Evolutionary conservation across 2,888 invertebrate genomes (phyloP).

Genomic region (Netelia inedita): DNA sequence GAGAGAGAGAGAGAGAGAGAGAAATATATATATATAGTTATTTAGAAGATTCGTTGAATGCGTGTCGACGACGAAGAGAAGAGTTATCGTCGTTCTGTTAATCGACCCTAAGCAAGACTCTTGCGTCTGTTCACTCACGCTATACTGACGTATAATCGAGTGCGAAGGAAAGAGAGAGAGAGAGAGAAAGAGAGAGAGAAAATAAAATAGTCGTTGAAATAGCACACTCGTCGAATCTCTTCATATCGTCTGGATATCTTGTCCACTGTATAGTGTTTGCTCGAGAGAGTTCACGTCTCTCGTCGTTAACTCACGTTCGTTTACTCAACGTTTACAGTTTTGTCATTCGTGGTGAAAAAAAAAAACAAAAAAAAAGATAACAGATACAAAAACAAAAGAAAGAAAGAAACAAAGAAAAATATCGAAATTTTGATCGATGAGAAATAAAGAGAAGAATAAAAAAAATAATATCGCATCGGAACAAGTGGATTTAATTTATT

Average conservation of each 20-base stretch:
- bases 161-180: constrained; percentile 14
- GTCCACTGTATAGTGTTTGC: constrained; percentile 22
- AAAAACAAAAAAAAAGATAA: background rate
- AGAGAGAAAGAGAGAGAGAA: constrained; percentile 2
- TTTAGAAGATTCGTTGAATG: constrained; percentile 26
- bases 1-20: too few species aligned
- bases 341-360: background rate
- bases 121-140: constrained; percentile 19
- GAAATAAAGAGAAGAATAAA: background rate
- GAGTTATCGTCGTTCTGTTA: constrained; percentile 73
- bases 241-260: constrained; percentile 25
- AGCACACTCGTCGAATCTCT: constrained; percentile 16
- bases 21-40: background rate
- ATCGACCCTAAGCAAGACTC: constrained; percentile 68
- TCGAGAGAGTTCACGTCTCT: constrained; percentile 6
- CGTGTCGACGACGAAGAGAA: constrained; percentile 47
- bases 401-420: background rate
- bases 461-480: too few species aligned
- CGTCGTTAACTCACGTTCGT: background rate
- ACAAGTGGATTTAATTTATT: too few species aligned
- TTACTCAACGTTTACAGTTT: background rate
- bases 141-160: constrained; percentile 7
- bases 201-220: constrained; percentile 9
- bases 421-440: background rate
- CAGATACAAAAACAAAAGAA: background rate